A percentile compares a stretch with the other conserved stretches of the same genome.
Conservation (phyloP, 2,113 vertebrate species). For the Crotalus helleri region DNA sequence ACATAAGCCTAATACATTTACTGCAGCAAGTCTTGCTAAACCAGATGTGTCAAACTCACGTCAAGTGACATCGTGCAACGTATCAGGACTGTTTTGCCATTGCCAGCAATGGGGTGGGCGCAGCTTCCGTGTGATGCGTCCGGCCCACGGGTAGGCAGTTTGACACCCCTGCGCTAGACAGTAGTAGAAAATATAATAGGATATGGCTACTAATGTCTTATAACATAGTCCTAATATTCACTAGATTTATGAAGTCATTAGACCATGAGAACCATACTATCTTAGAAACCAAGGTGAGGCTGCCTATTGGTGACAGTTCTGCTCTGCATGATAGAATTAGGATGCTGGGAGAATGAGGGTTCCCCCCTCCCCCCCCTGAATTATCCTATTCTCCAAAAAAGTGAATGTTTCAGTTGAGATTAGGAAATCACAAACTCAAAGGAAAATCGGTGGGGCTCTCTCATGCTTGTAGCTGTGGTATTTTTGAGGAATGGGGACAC, state of each 20-base stretch:
- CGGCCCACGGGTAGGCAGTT: too few species aligned
- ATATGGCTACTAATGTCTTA: background rate
- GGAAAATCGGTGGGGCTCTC: background rate
- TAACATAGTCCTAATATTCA: too few species aligned
- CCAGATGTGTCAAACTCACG: too few species aligned
- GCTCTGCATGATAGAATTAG: background rate
- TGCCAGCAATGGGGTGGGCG: too few species aligned
- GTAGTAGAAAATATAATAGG: background rate
- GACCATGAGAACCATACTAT: background rate
- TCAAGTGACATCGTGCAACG: too few species aligned
- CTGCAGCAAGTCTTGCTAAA: background rate
- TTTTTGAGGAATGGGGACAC: background rate
- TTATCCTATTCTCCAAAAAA: background rate
- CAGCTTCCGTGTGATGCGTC: too few species aligned
- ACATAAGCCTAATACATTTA: background rate
- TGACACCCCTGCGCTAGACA: too few species aligned
- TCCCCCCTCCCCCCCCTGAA: too few species aligned
- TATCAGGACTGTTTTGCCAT: too few species aligned
- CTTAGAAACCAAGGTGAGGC: background rate
- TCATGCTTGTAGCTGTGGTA: background rate
- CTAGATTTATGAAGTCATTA: background rate
- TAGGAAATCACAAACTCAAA: background rate
- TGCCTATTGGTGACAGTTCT: background rate
- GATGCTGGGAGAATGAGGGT: background rate
- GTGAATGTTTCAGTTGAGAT: background rate